Base-by-base conservation (phyloP, 2,888 invertebrate genomes). In the Aphidoletes aphidimyza region DNA sequence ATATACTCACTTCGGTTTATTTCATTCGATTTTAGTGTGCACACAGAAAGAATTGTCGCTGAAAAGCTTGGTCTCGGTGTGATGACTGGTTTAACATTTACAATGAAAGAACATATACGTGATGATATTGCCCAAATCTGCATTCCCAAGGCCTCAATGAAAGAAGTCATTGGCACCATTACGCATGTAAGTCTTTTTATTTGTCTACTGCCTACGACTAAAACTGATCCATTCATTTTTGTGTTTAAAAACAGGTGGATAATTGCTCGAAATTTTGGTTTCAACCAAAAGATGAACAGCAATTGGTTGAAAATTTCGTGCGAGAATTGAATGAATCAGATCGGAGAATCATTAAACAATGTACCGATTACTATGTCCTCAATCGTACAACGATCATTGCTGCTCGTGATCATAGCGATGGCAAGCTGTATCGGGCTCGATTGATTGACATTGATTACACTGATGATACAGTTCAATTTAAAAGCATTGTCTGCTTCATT, bases 401-500 rank as follows among this genome's bases (percentile, higher is more conserved):
- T 69, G 69, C 69, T 14, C 69, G 69, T n/a, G 34, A 69, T 69
- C 69, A 69, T n/a, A 30, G 0, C 30, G 34, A 34, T 34, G 1
- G 17, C 1, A 69, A 69, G 17, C 14, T 69, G 5, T 69, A 69
- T 30, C 69, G 69, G 0, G 69, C 69, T 34, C 69, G 30, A 0
- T 30, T 69, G 69, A 34, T 30, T 14, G 26, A 26, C 5, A 30
- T 26, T 9, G 47, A 47, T 26, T 54, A 54, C 14, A n/a, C 26
- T 34, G 3, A 11, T 14, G 11, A 11, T 30, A 69, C n/a, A 22
- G 26, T 11, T 69, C n/a, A n/a, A n/a, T 30, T 30, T 30, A n/a
- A 81, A n/a, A 1, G 36, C 37, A 81, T 37, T 11, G 81, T 97
- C 3, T 91, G 93, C 84, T 96, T 94, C 88, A 92, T 97, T 84